A percentile compares a stretch with the other conserved stretches of the same genome.
Conservation (phyloP, 1,140 invertebrate species). For the Dendrolimus kikuchii region DNA sequence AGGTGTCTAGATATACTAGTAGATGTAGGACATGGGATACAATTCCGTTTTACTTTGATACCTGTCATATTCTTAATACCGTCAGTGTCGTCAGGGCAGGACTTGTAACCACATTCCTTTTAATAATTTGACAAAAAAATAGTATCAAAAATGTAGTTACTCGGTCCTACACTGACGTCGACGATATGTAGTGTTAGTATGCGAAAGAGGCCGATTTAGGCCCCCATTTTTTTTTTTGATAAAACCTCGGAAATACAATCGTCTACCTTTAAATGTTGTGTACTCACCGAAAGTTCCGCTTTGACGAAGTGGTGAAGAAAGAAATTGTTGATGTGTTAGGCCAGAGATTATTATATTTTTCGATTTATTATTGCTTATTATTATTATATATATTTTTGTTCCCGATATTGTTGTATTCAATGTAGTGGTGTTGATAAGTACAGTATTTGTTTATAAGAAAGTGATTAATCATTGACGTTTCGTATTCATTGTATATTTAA, state of each 20-base stretch:
- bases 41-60: too few species aligned
- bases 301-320: slow-evolving; percentile 23
- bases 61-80: too few species aligned
- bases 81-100: too few species aligned
- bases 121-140: too few species aligned
- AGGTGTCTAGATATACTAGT: too few species aligned
- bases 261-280: neutral
- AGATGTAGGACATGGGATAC: too few species aligned
- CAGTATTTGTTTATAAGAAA: slow-evolving; percentile 27
- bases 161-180: too few species aligned
- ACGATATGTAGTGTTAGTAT: too few species aligned
- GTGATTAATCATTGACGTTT: slow-evolving; percentile 16
- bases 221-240: slow-evolving; percentile 2
- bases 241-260: neutral
- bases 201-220: too few species aligned
- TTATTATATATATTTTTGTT: slow-evolving; percentile 24
- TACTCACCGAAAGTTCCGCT: neutral
- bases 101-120: too few species aligned
- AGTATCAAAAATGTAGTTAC: too few species aligned
- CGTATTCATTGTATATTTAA: slow-evolving; percentile 18
- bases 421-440: slow-evolving; percentile 29
- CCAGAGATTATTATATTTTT: slow-evolving; percentile 43
- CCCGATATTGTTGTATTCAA: slow-evolving; percentile 42
- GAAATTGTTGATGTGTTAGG: slow-evolving; percentile 54
- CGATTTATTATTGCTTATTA: slow-evolving; percentile 58